Base-by-base conservation (phyloP, 2,888 invertebrate species). In the Meteorus cinctellus region DNA sequence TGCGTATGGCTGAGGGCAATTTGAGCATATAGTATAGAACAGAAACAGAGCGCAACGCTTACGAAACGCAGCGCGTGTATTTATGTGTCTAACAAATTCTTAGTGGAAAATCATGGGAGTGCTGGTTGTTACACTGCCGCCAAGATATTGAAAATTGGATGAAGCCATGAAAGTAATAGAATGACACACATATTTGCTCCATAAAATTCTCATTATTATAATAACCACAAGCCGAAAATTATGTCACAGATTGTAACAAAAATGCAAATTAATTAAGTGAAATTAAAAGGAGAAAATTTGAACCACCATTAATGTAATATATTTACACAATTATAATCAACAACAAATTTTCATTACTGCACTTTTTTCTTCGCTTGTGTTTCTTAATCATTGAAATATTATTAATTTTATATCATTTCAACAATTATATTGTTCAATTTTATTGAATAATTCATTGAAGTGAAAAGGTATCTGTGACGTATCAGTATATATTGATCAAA, bases 11-110 rank as follows among this genome's bases (percentile, higher is more conserved):
- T 76, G 27, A 65, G 36, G 74, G 80, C 79, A 78, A 78, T 81
- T 81, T 79, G 79, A 79, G 24, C 77, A 78, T 78, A 77, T 77
- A 77, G 75, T 74, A 76, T n/a, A 48, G 76, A 76, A 79, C 79
- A 76, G 78, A 81, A 81, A 79, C 79, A 81, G 80, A 79, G 79
- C 78, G 77, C 76, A 77, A 81, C 79, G 78, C 75, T 81, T 81
- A 78, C 80, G 79, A 81, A 80, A 80, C 79, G 75, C 48, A 3
- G 16, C 48, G 48, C n/a, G 48, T n/a, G 48, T 41, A 41, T 76
- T 79, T 80, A 78, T 78, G 78, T 76, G 75, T 80, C 76, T 78
- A 79, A 79, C 79, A 68, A 74, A 70, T 72, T 14, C 48, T 48
- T n/a, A 16, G n/a, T 48, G 48, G n/a, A 48, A 48, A 48, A 48